Base-by-base conservation (phyloP, 2,888 invertebrate species). In the Heliconius sara region DNA sequence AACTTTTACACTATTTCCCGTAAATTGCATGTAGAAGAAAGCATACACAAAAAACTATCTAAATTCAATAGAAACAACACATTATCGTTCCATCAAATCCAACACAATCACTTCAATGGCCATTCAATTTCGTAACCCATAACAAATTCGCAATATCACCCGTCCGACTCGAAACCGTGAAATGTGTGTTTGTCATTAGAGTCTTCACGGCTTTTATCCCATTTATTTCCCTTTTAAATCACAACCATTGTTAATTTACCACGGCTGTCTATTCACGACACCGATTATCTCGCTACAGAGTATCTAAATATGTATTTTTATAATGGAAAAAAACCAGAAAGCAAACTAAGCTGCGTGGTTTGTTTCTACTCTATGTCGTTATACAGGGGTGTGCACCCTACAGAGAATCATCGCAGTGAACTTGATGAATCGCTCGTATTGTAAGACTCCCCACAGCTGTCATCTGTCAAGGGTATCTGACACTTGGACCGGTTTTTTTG, bases 171-270 rank as follows among this genome's bases (percentile, higher is more conserved):
- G 84, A 83, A 81, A 90, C 87, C 95, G 89, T 95, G 91, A 93
- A 95, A 95, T 94, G 88, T 87, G 86, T 95, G 94, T 95, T 95
- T 95, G 93, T 91, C 91, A 91, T 92, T 90, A 88, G 87, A 88
- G 87, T 90, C 91, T 92, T 92, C 93, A 93, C 91, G 93, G 93
- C 88, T 89, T 89, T 92, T 90, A 92, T 89, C 88, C 90, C 91
- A 93, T 93, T 93, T 93, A 93, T 93, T 90, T 92, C 90, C 91
- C 89, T 92, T 92, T 91, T 91, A 92, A 93, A 93, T 93, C 93
- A 91, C 89, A 85, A 87, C 90, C 88, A 91, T 95, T 94, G 93
- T 93, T 88, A 84, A 92, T 94, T 93, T 85, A 89, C 89, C 88
- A 91, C 91, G 94, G 89, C 88, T 93, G 93, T 93, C 93, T 88